Conservation (phyloP, 1,140 invertebrate species). For the Cydia amplana region DNA sequence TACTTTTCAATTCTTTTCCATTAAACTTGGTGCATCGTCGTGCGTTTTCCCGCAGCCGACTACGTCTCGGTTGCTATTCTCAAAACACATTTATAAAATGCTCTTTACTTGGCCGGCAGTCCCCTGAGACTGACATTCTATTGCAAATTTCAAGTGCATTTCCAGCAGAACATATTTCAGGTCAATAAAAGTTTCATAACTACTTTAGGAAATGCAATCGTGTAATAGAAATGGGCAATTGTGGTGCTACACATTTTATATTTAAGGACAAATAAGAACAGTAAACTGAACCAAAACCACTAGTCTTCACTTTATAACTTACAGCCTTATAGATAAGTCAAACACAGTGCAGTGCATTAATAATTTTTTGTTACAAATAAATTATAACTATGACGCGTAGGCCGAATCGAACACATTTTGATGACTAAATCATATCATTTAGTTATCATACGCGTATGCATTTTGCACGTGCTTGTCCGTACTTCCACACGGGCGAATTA, state of each 20-base stretch:
- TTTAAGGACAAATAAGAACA: neutral
- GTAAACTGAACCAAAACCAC: neutral
- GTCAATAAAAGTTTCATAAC: constrained; percentile 63
- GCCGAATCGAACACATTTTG: too few species aligned
- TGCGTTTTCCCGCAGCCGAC: constrained; percentile 63
- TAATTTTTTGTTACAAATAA: too few species aligned
- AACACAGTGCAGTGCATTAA: too few species aligned
- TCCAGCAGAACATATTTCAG: constrained; percentile 61
- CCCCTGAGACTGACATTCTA: constrained; percentile 70
- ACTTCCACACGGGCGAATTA: too few species aligned
- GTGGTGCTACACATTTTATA: neutral
- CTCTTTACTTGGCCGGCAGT: constrained; percentile 69
- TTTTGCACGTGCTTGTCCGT: too few species aligned
- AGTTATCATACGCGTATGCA: too few species aligned
- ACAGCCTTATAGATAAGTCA: too few species aligned
- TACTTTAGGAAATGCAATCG: constrained; percentile 44
- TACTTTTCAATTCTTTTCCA: constrained; percentile 80
- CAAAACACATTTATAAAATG: constrained; percentile 78
- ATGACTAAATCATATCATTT: too few species aligned
- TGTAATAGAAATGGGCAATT: constrained; percentile 33
- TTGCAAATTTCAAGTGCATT: constrained; percentile 70
- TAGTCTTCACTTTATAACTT: too few species aligned
- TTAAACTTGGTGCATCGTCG: constrained; percentile 76
- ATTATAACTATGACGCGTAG: too few species aligned
- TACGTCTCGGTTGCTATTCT: constrained; percentile 62